Base-by-base conservation (phyloP, 2,797 vertebrate genomes). In the Amazona finschi region DNA sequence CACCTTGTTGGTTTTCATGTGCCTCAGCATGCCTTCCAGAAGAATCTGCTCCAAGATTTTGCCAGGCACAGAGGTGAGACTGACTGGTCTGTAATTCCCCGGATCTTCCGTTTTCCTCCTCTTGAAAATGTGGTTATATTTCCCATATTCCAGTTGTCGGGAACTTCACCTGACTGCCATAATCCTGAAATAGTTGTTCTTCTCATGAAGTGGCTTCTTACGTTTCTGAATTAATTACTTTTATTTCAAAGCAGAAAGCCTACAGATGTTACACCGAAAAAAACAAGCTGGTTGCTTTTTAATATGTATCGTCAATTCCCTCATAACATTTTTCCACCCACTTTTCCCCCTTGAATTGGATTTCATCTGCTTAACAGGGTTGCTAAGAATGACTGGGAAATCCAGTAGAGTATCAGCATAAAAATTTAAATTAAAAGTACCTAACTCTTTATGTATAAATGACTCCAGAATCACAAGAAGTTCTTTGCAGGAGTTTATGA, bases 181-280 rank as follows among this genome's bases (percentile, higher is more conserved):
- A 44, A 84, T 73, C 28, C 58, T 88, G 43, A 90, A 89, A 50
- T 65, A 88, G 43, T 18, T 36, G 11, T 20, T 86, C 21, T 74
- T 72, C 20, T 75, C 33, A 43, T 50, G 4, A 90, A 84, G 12
- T 58, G 5, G 4, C 31, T 76, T 75, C 66, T 36, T 58, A 41
- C 9, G 41, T 66, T 93, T 80, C 57, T 73, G 57, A 79, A 78
- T 90, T 83, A 78, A 72, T 78, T 65, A 88, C 33, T 85, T 81
- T 58, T 79, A 81, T 87, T 89, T 89, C 78, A 93, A 89, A 94
- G 52, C 47, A 89, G 72, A 77, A 92, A 85, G 22, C 25, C 75
- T 85, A 46, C 39, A 66, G 55, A 67, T 9, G 4, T 85, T 92
- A 76, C 33, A 43, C 8, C 53, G 43, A 72, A 10, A 60, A 3